phyloP scores from a whole-genome alignment of 1,140 invertebrate genomes.

The Elymnias hypermnestra region DNA sequence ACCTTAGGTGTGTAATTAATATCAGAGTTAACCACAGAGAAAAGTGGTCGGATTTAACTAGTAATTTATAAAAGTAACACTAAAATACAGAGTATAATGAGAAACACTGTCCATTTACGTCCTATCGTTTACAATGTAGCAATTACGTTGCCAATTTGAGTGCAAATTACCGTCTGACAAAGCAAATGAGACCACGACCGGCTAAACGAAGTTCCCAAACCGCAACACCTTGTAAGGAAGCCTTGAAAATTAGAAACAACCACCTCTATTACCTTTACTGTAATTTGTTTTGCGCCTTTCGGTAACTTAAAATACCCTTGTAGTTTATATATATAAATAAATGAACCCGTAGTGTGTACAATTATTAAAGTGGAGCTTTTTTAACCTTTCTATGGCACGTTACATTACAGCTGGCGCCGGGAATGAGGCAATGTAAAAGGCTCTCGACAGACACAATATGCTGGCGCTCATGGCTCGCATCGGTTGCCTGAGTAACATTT shows the following conservation, averaged over 20 bases:
- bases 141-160: conserved; percentile 35
- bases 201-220: conserved; percentile 31
- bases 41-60: too few relatives aligned
- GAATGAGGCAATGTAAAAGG: too few relatives aligned
- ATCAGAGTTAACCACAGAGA: too few relatives aligned
- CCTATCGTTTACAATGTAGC: conserved; percentile 5
- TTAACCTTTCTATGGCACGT: too few relatives aligned
- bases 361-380: too few relatives aligned
- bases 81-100: background rate
- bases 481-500: too few relatives aligned
- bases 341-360: too few relatives aligned
- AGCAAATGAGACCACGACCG: conserved; percentile 35
- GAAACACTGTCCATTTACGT: conserved; percentile 8
- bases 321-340: background rate
- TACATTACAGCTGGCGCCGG: too few relatives aligned
- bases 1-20: too few relatives aligned
- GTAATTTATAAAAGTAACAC: too few relatives aligned
- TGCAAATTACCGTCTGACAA: conserved; percentile 41
- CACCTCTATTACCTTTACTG: conserved; percentile 8
- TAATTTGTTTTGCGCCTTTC: conserved; percentile 15
- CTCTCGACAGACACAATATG: too few relatives aligned
- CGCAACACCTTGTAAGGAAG: conserved; percentile 47
- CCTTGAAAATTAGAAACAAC: conserved; percentile 38
- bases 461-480: too few relatives aligned
- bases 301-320: background rate